Percentiles rank a stretch among this genome's conserved stretches.
Conservation (phyloP, 2,888 invertebrate species). For the Branchellion lobata region DNA sequence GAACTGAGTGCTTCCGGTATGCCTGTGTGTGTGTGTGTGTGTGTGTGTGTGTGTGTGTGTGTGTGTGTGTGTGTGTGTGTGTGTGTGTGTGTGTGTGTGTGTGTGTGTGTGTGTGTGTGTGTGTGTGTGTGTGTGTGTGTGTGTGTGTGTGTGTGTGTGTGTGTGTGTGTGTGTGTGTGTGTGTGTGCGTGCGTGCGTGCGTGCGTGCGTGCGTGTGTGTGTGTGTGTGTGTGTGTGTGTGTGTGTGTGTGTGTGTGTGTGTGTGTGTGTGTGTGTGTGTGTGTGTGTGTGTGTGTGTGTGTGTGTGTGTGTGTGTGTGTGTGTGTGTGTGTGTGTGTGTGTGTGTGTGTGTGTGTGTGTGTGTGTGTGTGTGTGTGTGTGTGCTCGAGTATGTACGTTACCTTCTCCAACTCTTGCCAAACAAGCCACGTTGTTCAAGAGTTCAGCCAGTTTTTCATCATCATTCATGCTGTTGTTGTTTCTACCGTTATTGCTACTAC, state of each 20-base stretch:
- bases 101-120: slow-evolving; percentile 35
- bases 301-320: slow-evolving; percentile 10
- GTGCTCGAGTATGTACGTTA: no score
- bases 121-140: slow-evolving; percentile 32
- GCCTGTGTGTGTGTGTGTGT: slow-evolving; percentile 18
- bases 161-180: slow-evolving; percentile 40
- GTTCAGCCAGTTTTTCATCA: neutral
- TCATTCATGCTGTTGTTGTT: neutral
- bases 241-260: slow-evolving; percentile 1
- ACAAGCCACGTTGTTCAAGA: neutral
- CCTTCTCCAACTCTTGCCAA: neutral
- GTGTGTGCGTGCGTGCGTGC: slow-evolving; percentile 45
- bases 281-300: slow-evolving; percentile 29
- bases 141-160: neutral
- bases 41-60: slow-evolving; percentile 37
- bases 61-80: slow-evolving; percentile 25
- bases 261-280: slow-evolving; percentile 34
- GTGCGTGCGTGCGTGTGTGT: slow-evolving; percentile 42
- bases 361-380: slow-evolving; percentile 44
- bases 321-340: slow-evolving; percentile 36
- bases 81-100: slow-evolving; percentile 12
- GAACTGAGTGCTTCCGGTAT: slow-evolving; percentile 10
- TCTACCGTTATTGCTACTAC: neutral
- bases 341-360: slow-evolving; percentile 46
- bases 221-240: neutral